Evolutionary conservation across 2,113 vertebrate genomes (phyloP).

Genomic region (Antechinus flavipes): DNA sequence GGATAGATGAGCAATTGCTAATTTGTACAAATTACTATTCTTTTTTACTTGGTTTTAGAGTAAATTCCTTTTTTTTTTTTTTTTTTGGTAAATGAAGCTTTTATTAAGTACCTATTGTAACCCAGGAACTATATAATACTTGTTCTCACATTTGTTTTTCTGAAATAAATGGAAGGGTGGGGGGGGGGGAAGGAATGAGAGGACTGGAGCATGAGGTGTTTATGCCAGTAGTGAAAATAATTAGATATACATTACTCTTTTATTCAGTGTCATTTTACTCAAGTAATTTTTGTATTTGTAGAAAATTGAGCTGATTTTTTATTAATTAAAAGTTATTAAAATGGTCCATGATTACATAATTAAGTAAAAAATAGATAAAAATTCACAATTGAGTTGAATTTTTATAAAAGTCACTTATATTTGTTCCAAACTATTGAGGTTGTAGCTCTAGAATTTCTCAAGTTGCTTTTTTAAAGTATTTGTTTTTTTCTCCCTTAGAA

Average conservation of each 20-base stretch:
- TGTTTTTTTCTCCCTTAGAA: slow-evolving; percentile 28
- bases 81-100: background rate
- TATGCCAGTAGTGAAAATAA: background rate
- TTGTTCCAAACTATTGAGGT: background rate
- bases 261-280: background rate
- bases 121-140: background rate
- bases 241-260: background rate
- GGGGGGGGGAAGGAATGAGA: too few relatives aligned
- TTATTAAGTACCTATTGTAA: background rate
- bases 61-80: background rate
- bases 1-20: background rate
- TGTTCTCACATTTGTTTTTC: background rate
- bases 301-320: background rate
- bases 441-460: background rate
- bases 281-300: background rate
- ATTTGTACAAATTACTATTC: background rate
- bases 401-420: background rate
- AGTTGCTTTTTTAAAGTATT: background rate
- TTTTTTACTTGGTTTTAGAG: background rate
- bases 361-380: background rate
- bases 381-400: background rate
- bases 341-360: background rate
- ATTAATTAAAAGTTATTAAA: background rate
- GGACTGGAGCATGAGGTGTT: background rate
- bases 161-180: background rate